Conservation (phyloP, 2,797 vertebrate species). For the Thalassophryne amazonica region DNA sequence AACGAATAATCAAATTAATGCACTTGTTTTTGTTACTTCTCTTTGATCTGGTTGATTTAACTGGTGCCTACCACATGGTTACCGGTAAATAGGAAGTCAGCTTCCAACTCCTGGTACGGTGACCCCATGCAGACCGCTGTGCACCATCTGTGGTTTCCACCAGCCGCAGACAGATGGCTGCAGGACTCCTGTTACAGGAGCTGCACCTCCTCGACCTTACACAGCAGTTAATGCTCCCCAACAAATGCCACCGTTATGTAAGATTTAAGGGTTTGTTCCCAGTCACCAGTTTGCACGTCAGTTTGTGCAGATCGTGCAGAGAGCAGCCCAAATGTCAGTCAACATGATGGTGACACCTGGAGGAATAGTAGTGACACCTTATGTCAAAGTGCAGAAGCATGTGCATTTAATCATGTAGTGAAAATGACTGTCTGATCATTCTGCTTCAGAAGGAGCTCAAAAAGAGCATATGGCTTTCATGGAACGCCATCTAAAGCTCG, state of each 20-base stretch:
- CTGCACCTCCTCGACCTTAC: constrained; percentile 46
- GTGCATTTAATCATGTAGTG: constrained; percentile 11
- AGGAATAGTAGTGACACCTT: constrained; percentile 67
- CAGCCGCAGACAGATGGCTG: constrained; percentile 64
- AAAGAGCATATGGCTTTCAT: constrained; percentile 52
- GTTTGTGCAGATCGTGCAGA: no score
- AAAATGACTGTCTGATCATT: constrained; percentile 2
- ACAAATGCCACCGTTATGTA: constrained; percentile 3
- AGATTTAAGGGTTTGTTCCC: background rate
- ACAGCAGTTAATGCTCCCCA: constrained; percentile 41
- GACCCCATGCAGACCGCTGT: constrained; percentile 55
- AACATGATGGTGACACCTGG: constrained; percentile 2
- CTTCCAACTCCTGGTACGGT: constrained; percentile 34
- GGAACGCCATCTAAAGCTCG: constrained; percentile 34
- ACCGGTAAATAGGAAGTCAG: constrained; percentile 48
- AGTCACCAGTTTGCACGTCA: background rate
- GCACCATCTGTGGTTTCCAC: constrained; percentile 65
- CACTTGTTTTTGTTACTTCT: constrained; percentile 1
- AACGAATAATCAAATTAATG: background rate
- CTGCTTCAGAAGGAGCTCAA: constrained; percentile 24
- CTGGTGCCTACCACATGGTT: constrained; percentile 41
- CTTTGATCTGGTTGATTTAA: constrained; percentile 5
- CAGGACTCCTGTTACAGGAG: constrained; percentile 62
- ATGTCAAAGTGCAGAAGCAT: constrained; percentile 64
- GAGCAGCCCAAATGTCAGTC: background rate